phyloP scores from a whole-genome alignment of 2,888 invertebrate genomes.

The Standfussiana lucernea region DNA sequence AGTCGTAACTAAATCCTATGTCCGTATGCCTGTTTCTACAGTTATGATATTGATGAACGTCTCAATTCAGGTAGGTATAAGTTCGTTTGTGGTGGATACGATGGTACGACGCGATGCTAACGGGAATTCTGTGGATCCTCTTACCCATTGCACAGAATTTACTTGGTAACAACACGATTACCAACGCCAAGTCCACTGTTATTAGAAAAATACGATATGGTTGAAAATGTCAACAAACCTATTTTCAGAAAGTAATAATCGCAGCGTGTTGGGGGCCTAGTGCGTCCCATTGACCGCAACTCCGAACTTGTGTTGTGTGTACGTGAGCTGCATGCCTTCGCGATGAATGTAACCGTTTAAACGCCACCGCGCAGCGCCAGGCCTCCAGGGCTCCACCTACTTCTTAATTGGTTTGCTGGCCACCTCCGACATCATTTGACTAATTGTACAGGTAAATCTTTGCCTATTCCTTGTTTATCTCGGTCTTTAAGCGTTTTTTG shows the following conservation, averaged over 20 bases:
- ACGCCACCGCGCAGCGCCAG: conserved; percentile 17
- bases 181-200: neutral
- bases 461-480: conserved; percentile 42
- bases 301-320: conserved; percentile 64
- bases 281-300: conserved; percentile 63
- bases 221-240: neutral
- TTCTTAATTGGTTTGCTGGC: conserved; percentile 75
- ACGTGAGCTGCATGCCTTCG: conserved; percentile 73
- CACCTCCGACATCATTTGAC: conserved; percentile 67
- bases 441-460: conserved; percentile 68
- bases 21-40: too few relatives aligned
- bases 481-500: conserved; percentile 32
- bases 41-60: too few relatives aligned
- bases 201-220: neutral
- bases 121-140: neutral
- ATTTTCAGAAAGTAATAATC: neutral
- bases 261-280: conserved; percentile 29
- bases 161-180: neutral
- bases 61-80: too few relatives aligned
- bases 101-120: neutral
- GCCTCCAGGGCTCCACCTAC: conserved; percentile 54
- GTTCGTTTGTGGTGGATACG: neutral
- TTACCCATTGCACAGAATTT: neutral
- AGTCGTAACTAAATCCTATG: too few relatives aligned
- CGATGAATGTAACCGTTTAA: conserved; percentile 73